These are phyloP conservation scores for Macropodus opercularis DNA, from an alignment of 2,797 vertebrate species.

Conservation along the genomic window DNA sequence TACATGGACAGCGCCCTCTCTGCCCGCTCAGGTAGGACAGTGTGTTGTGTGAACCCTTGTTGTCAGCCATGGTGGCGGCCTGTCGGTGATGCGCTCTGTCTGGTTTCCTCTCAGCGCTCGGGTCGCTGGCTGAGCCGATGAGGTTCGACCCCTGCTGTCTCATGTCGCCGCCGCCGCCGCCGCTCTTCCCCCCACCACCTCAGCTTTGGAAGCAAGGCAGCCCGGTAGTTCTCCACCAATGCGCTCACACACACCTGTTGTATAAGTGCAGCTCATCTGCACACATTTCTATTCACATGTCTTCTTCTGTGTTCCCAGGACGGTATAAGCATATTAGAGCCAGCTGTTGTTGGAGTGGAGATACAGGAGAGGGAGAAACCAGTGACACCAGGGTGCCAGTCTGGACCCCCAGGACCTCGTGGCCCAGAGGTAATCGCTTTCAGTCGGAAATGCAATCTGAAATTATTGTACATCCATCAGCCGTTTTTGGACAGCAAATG, in stretches of 20 bases:
- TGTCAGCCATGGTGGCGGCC: not conserved
- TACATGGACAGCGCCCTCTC: slow-evolving; percentile 81
- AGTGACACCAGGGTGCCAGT: slow-evolving; percentile 64
- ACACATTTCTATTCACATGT: not conserved
- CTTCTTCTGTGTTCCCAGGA: slow-evolving; percentile 48
- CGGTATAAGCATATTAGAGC: slow-evolving; percentile 28
- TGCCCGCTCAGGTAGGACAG: slow-evolving; percentile 83
- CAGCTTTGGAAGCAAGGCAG: slow-evolving; percentile 78
- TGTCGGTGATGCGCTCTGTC: not conserved
- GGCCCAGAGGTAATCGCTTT: slow-evolving; percentile 84
- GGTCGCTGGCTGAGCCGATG: slow-evolving; percentile 82
- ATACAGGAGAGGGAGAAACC: slow-evolving; percentile 36
- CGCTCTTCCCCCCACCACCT: slow-evolving; percentile 86
- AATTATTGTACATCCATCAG: slow-evolving; percentile 14
- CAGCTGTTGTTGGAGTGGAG: slow-evolving; percentile 25
- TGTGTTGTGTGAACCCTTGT: not conserved
- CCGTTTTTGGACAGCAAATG: slow-evolving; percentile 10
- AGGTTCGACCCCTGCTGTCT: slow-evolving; percentile 82
- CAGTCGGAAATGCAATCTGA: too few relatives aligned
- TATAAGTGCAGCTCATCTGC: slow-evolving; percentile 3
- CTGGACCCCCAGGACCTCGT: slow-evolving; percentile 77
- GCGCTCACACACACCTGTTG: not conserved
- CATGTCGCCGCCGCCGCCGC: slow-evolving; percentile 85
- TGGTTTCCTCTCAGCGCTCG: slow-evolving; percentile 78
- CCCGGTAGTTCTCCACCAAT: slow-evolving; percentile 69